These are phyloP conservation scores for Toxotes jaculatrix DNA, from an alignment of 2,113 vertebrate species.

Conservation along the genomic window DNA sequence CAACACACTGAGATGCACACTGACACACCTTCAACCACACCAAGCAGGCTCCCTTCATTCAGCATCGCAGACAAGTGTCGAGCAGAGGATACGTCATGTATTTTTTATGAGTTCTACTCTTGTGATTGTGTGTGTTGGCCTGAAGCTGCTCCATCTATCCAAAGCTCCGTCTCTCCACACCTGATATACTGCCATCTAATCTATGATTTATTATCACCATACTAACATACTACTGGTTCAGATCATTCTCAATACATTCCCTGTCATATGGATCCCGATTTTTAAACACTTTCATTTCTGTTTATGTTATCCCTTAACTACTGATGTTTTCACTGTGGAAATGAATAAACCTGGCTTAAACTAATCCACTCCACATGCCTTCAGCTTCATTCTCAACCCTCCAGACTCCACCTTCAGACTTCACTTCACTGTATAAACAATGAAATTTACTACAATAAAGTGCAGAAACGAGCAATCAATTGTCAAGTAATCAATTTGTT, in stretches of 20 bases:
- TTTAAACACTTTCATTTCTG: neutral
- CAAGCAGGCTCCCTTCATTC: constrained; percentile 31
- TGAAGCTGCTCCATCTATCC: constrained; percentile 12
- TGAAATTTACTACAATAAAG: neutral
- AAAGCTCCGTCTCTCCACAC: constrained; percentile 2
- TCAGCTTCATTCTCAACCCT: neutral
- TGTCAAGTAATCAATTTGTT: neutral
- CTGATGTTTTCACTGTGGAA: constrained; percentile 1
- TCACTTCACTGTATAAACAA: neutral
- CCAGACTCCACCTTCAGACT: no score
- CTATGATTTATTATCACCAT: constrained; percentile 61
- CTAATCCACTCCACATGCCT: no score
- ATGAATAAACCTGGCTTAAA: neutral
- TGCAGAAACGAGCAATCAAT: neutral
- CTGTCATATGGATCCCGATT: constrained; percentile 12
- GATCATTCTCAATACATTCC: constrained; percentile 18
- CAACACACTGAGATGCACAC: neutral
- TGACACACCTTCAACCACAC: constrained; percentile 7
- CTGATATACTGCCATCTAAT: constrained; percentile 34
- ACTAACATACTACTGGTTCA: neutral
- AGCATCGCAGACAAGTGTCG: constrained; percentile 13
- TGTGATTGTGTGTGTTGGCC: constrained; percentile 12
- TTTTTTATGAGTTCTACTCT: constrained; percentile 58
- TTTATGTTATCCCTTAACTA: neutral
- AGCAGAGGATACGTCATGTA: constrained; percentile 43